A percentile compares a stretch with the other conserved stretches of the same genome.
Conservation (phyloP, 35 echinoderm and acorn worm genomes). For the Hemicentrotus pulcherrimus region DNA sequence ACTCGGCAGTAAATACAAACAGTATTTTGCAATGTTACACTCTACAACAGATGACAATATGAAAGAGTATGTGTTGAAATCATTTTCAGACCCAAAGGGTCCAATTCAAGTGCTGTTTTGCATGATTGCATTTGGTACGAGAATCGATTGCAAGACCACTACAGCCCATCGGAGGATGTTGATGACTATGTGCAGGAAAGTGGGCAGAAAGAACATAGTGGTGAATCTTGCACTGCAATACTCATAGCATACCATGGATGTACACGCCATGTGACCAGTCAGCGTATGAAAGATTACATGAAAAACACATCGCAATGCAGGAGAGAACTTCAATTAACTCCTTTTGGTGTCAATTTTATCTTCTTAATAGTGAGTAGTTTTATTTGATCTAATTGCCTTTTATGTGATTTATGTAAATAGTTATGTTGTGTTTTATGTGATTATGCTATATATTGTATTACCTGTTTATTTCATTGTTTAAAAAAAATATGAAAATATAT, state of each 20-base stretch:
- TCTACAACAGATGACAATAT: background rate
- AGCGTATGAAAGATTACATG: background rate
- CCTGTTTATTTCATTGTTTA: too few relatives aligned
- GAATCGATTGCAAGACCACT: slow-evolving; percentile 14
- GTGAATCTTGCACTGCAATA: background rate
- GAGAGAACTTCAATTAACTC: background rate
- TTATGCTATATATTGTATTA: too few relatives aligned
- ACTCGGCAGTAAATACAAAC: background rate
- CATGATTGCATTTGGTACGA: background rate
- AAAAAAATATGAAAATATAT: too few relatives aligned
- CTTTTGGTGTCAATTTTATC: too few relatives aligned
- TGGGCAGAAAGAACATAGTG: too few relatives aligned
- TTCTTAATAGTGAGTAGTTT: too few relatives aligned
- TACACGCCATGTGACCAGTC: background rate
- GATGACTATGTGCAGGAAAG: too few relatives aligned
- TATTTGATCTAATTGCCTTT: too few relatives aligned
- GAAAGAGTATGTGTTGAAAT: background rate
- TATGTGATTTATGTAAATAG: too few relatives aligned
- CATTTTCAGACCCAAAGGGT: background rate
- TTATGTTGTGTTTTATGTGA: too few relatives aligned
- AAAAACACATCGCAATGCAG: background rate
- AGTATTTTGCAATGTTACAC: slow-evolving; percentile 1
- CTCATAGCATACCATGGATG: background rate
- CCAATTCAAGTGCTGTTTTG: background rate
- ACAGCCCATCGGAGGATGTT: too few relatives aligned